These are phyloP conservation scores for human DNA, from an alignment of 2,113 vertebrate species.

Conservation along the genomic window DNA sequence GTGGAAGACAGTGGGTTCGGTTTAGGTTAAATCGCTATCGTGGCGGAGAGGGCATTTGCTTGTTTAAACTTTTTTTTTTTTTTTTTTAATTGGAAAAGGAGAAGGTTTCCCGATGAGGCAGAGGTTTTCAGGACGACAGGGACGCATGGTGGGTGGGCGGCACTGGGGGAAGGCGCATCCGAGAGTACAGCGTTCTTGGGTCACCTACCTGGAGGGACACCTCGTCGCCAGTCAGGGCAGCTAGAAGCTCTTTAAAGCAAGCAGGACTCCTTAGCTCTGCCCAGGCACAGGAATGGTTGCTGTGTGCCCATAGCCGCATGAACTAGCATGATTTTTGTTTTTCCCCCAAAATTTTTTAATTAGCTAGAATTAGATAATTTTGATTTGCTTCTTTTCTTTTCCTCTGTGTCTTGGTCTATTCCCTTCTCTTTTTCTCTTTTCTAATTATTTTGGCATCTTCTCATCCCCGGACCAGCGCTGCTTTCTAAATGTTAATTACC, in stretches of 20 bases:
- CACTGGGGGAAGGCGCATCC: not conserved
- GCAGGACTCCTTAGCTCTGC: not conserved
- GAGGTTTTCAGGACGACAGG: not conserved
- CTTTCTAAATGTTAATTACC: not conserved
- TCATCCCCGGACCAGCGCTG: not conserved
- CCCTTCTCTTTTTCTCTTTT: not conserved
- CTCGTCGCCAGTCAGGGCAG: not conserved
- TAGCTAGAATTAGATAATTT: conserved; percentile 33
- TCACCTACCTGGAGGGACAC: not conserved
- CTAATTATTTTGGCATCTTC: not conserved
- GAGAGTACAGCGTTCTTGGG: not conserved
- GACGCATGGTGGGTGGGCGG: not conserved
- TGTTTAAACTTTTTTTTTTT: conserved; percentile 40
- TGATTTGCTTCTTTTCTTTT: conserved; percentile 4
- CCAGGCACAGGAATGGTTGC: not conserved
- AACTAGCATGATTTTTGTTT: not conserved
- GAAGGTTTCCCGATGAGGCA: not conserved
- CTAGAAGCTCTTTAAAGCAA: not conserved
- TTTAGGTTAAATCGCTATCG: not conserved
- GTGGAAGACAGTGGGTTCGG: not conserved
- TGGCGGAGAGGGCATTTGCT: not conserved
- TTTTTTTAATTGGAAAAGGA: not conserved
- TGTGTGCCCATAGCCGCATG: not conserved
- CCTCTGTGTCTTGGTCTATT: not conserved
- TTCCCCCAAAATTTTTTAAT: conserved; percentile 6